Percentiles rank a stretch among this genome's conserved stretches.
Conservation (phyloP, 2,888 invertebrate genomes). For the Disparrhopalites patrizii region DNA sequence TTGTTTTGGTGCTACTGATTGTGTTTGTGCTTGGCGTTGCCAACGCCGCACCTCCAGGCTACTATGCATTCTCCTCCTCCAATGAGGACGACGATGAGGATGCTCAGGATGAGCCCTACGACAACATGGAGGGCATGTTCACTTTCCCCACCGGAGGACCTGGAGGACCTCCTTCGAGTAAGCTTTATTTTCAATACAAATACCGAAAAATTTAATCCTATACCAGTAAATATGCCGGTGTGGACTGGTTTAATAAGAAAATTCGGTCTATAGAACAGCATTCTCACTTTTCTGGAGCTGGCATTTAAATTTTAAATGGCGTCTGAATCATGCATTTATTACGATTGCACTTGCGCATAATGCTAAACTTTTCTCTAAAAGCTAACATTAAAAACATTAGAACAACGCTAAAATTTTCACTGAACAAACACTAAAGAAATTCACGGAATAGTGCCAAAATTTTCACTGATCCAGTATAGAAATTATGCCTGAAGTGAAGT, state of each 20-base stretch:
- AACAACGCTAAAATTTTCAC: no score
- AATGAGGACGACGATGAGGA: slow-evolving; percentile 20
- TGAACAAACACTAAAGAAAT: no score
- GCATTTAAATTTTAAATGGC: no score
- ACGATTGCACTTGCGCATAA: no score
- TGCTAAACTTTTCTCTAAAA: no score
- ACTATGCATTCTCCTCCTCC: background rate
- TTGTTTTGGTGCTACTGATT: slow-evolving; percentile 15
- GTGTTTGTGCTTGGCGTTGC: slow-evolving; percentile 12
- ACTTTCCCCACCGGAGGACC: slow-evolving; percentile 25
- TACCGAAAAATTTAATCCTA: background rate
- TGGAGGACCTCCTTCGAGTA: slow-evolving; percentile 28
- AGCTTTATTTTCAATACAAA: background rate
- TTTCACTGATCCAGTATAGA: no score
- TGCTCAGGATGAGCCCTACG: slow-evolving; percentile 2
- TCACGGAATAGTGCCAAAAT: no score
- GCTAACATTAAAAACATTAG: no score
- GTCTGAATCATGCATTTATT: no score
- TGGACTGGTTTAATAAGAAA: no score
- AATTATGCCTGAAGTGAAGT: no score
- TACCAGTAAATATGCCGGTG: background rate
- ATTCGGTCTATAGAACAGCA: no score
- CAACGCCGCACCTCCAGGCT: slow-evolving; percentile 15
- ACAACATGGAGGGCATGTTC: slow-evolving; percentile 12
- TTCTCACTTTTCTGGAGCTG: background rate